Conservation (phyloP, 2,797 vertebrate genomes). For the Tauraco hartlaubi region DNA sequence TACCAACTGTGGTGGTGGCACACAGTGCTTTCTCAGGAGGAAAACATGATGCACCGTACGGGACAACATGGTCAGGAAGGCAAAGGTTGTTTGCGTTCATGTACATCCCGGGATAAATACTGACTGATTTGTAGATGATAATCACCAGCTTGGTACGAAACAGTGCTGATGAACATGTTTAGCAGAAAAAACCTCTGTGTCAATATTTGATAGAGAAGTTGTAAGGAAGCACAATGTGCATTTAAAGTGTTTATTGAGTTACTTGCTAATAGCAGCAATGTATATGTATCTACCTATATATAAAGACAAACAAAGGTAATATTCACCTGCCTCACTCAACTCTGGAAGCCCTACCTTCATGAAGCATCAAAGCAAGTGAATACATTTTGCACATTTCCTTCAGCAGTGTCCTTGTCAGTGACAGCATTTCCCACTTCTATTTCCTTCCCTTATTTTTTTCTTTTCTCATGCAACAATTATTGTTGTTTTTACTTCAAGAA, state of each 20-base stretch:
- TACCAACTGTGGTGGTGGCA: background rate
- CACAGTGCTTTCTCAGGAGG: background rate
- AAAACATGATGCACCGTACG: background rate
- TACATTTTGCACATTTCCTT: background rate
- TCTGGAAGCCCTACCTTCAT: background rate
- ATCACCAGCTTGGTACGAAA: background rate
- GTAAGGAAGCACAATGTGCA: background rate
- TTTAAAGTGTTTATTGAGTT: background rate
- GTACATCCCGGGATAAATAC: background rate
- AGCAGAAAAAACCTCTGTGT: background rate
- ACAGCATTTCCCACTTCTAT: background rate
- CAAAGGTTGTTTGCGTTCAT: background rate
- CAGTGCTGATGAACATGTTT: background rate
- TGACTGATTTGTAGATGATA: background rate
- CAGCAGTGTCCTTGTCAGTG: background rate
- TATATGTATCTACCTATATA: background rate
- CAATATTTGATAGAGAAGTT: background rate
- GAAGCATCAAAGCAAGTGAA: background rate
- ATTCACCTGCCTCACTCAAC: background rate
- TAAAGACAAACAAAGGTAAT: background rate
- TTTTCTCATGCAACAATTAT: background rate
- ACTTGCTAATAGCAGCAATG: background rate
- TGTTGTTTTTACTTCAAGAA: background rate
- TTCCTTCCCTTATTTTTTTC: background rate
- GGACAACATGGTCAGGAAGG: background rate